Evolutionary conservation across 2,113 vertebrate species (phyloP).

Genomic region (Aix galericulata): DNA sequence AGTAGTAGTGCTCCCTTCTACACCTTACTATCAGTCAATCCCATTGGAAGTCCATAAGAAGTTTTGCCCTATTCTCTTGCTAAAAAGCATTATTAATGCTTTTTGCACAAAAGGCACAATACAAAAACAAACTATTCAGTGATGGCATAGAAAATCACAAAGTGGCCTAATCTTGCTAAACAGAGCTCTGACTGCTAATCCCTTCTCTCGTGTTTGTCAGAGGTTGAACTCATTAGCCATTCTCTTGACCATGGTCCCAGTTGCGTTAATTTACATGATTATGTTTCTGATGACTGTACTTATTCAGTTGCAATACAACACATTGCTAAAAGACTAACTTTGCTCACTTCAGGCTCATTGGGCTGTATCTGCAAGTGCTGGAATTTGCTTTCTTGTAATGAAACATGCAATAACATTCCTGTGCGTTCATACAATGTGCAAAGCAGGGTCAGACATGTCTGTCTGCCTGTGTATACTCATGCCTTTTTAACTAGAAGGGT

Average conservation of each 20-base stretch:
- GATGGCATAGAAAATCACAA: not conserved
- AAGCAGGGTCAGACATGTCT: not conserved
- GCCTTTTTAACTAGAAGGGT: not conserved
- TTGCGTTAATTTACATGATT: not conserved
- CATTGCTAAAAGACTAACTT: not conserved
- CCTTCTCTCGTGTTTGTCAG: not conserved
- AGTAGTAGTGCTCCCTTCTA: not conserved
- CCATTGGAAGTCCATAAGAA: not conserved
- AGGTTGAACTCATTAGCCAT: conserved; percentile 64
- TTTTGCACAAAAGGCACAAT: not conserved
- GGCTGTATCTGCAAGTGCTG: not conserved
- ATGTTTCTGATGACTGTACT: conserved; percentile 10
- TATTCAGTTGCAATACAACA: not conserved
- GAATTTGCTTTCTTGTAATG: not conserved
- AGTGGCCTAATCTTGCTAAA: conserved; percentile 24
- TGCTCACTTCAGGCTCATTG: not conserved
- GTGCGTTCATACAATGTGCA: accelerated
- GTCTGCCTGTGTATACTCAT: not conserved
- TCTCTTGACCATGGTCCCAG: not conserved
- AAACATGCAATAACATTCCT: not conserved
- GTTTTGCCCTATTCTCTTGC: not conserved
- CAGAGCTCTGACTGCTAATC: conserved; percentile 3
- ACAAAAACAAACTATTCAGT: not conserved
- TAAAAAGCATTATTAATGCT: not conserved
- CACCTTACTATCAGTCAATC: not conserved